Evolutionary conservation across 2,888 invertebrate species (phyloP).

Genomic region (Lottia gigantea): DNA sequence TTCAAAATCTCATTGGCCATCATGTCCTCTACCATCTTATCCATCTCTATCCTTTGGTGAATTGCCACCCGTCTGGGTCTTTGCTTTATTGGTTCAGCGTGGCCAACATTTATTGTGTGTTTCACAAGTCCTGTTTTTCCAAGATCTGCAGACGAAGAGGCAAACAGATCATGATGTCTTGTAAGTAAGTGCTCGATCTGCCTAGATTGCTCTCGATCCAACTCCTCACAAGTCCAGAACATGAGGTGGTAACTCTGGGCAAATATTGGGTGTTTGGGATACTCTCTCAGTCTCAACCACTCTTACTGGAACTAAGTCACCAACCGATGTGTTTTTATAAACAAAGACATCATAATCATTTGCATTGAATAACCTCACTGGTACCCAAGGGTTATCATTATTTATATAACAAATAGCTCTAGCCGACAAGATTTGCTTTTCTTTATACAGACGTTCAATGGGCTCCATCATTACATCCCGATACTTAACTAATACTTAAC

Average conservation of each 20-base stretch:
- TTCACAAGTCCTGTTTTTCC: background rate
- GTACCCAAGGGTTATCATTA: background rate
- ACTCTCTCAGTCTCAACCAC: background rate
- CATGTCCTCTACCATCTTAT: constrained; percentile 5
- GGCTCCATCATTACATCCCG: background rate
- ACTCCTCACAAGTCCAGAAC: background rate
- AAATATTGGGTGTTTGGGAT: background rate
- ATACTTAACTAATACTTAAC: background rate
- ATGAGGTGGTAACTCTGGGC: background rate
- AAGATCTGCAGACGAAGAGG: background rate
- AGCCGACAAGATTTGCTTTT: background rate
- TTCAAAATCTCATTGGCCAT: background rate
- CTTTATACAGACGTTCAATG: background rate
- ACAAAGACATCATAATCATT: constrained; percentile 1
- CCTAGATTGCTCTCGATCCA: background rate
- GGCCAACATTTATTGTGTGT: background rate
- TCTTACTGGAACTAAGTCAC: background rate
- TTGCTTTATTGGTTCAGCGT: constrained; percentile 4
- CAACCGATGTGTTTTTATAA: background rate
- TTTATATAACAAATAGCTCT: background rate
- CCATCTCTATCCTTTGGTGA: background rate
- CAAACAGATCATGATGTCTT: constrained; percentile 1
- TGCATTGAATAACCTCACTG: background rate
- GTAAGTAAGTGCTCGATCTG: background rate
- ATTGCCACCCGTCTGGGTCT: background rate